phyloP scores from a whole-genome alignment of 2,888 invertebrate species.

The Heterodera filipjevi region DNA sequence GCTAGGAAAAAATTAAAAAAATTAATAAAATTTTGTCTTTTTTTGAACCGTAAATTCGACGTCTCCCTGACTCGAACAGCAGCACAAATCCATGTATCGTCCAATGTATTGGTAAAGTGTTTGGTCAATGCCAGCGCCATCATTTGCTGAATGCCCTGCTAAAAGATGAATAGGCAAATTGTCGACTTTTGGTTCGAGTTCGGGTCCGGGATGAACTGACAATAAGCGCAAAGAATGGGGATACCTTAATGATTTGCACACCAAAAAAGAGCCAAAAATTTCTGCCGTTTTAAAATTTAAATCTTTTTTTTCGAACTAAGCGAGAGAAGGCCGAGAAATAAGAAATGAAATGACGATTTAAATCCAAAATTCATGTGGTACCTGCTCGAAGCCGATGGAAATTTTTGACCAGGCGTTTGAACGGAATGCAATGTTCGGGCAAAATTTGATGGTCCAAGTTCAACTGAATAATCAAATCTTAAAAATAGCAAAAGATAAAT shows the following conservation, averaged over 20 bases:
- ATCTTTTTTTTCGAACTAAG: too few relatives aligned
- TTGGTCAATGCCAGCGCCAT: not conserved
- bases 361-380: not conserved
- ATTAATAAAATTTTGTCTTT: not conserved
- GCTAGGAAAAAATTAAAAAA: constrained; percentile 13
- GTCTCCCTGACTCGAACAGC: not conserved
- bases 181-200: too few relatives aligned
- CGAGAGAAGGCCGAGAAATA: not conserved
- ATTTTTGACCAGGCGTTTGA: constrained; percentile 18
- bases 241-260: too few relatives aligned
- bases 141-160: not conserved
- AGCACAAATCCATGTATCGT: constrained; percentile 48
- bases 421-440: constrained; percentile 12
- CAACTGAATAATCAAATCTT: too few relatives aligned
- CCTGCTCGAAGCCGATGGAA: constrained; percentile 3
- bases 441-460: constrained; percentile 7
- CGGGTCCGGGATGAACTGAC: too few relatives aligned
- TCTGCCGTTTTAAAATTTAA: too few relatives aligned
- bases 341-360: not conserved
- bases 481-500: not conserved
- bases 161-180: too few relatives aligned
- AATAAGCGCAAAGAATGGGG: too few relatives aligned
- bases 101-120: constrained; percentile 46
- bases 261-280: too few relatives aligned
- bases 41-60: not conserved